Conservation (phyloP, 2,113 vertebrate genomes). For the Carollia perspicillata region DNA sequence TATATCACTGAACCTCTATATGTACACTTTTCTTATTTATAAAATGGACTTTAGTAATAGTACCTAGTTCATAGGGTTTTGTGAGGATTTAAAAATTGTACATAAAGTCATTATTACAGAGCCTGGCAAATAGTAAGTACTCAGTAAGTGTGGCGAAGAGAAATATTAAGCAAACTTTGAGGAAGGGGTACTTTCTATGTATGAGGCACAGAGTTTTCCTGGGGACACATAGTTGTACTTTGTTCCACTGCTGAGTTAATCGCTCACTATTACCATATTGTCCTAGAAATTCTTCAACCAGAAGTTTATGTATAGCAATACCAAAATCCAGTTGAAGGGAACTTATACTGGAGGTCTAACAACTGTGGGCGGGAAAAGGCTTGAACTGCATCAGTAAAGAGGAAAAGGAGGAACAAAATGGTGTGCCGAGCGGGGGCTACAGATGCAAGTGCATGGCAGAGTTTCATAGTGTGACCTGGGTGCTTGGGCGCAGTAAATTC, state of each 20-base stretch:
- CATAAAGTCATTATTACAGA: background rate
- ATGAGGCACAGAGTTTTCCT: background rate
- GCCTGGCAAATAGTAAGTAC: background rate
- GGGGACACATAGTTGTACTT: background rate
- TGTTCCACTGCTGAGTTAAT: background rate
- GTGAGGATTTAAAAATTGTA: background rate
- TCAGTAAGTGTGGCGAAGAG: background rate
- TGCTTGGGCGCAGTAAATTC: background rate
- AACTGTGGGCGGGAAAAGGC: background rate
- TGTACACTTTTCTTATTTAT: background rate
- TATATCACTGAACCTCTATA: background rate
- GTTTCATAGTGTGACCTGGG: background rate
- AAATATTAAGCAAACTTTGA: background rate
- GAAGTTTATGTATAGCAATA: background rate
- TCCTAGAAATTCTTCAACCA: background rate
- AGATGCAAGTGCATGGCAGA: background rate
- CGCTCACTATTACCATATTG: background rate
- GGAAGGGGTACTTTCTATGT: background rate
- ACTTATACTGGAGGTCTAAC: background rate
- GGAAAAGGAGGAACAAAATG: background rate
- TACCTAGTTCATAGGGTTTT: background rate
- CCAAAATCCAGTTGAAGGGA: background rate
- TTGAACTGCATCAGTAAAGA: background rate
- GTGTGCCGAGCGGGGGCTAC: background rate
- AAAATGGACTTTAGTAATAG: background rate